Conservation (phyloP, 2,797 vertebrate genomes). For the Acipenser ruthenus region DNA sequence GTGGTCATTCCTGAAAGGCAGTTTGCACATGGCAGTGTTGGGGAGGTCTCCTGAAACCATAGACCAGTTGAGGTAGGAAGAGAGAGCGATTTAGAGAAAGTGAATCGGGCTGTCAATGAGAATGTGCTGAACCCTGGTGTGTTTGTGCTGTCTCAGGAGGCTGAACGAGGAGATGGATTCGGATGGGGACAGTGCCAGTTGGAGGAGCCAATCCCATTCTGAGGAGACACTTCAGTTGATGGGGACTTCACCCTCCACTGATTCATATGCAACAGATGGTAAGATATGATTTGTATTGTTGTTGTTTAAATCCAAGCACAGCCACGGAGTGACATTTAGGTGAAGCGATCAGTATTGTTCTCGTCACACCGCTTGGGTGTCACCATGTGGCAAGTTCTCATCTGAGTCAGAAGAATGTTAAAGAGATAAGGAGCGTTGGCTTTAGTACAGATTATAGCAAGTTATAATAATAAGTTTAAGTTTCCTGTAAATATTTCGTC, state of each 20-base stretch:
- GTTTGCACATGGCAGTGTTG: not conserved
- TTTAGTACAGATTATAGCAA: too few relatives aligned
- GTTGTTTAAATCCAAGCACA: not conserved
- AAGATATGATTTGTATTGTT: constrained; percentile 2
- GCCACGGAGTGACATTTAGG: too few relatives aligned
- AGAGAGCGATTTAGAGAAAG: not conserved
- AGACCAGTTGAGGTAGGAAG: not conserved
- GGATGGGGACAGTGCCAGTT: constrained; percentile 56
- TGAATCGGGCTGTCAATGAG: not conserved
- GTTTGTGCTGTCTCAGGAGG: constrained; percentile 40
- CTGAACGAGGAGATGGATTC: constrained; percentile 59
- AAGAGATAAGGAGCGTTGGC: too few relatives aligned
- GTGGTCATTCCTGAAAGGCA: not conserved
- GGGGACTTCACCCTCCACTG: constrained; percentile 65
- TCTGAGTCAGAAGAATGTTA: too few relatives aligned
- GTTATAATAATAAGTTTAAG: too few relatives aligned
- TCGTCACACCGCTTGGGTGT: too few relatives aligned
- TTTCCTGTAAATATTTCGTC: too few relatives aligned
- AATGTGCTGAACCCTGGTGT: not conserved
- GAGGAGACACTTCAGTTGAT: constrained; percentile 70
- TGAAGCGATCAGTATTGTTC: too few relatives aligned
- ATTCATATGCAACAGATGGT: constrained; percentile 80
- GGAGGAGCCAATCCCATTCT: constrained; percentile 58
- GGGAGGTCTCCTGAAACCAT: not conserved
- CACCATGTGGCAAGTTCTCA: too few relatives aligned